Conservation (phyloP, 2,888 invertebrate species). For the Drosophila eohydei region DNA sequence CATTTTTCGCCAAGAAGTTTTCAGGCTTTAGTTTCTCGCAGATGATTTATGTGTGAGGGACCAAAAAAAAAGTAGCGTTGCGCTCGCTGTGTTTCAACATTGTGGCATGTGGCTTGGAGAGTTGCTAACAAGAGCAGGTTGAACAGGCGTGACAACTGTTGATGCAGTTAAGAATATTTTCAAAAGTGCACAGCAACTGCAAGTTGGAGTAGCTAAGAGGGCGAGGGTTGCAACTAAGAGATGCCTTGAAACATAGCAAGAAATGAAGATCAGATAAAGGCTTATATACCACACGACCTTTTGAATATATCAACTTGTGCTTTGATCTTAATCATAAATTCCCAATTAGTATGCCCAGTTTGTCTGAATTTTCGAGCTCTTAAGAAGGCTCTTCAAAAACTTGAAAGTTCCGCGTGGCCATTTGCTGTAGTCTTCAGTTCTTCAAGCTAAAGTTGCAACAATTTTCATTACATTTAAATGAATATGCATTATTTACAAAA, state of each 20-base stretch:
- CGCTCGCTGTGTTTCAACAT: slow-evolving; percentile 19
- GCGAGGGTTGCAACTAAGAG: neutral
- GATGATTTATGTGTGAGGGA: slow-evolving; percentile 61
- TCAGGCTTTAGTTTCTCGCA: slow-evolving; percentile 34
- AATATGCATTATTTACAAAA: neutral
- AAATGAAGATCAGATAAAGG: neutral
- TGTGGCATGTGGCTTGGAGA: slow-evolving; percentile 24
- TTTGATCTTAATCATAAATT: neutral
- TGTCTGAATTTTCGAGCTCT: neutral
- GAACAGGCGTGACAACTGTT: slow-evolving; percentile 44
- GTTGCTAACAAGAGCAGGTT: slow-evolving; percentile 64
- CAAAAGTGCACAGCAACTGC: neutral
- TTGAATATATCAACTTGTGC: neutral
- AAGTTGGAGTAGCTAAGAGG: no score
- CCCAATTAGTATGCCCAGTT: no score
- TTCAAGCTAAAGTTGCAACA: neutral
- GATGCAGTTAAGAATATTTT: slow-evolving; percentile 18
- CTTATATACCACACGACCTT: neutral
- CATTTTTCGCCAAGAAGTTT: slow-evolving; percentile 50
- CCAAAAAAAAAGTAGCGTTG: neutral
- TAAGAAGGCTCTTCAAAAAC: neutral
- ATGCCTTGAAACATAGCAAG: neutral
- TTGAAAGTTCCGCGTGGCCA: neutral
- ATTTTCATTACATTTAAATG: neutral
- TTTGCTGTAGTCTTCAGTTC: no score